Evolutionary conservation across 2,888 invertebrate genomes (phyloP), one percentile per base, ranked within the genome.

Genomic region (Lysandra bellargus): DNA sequence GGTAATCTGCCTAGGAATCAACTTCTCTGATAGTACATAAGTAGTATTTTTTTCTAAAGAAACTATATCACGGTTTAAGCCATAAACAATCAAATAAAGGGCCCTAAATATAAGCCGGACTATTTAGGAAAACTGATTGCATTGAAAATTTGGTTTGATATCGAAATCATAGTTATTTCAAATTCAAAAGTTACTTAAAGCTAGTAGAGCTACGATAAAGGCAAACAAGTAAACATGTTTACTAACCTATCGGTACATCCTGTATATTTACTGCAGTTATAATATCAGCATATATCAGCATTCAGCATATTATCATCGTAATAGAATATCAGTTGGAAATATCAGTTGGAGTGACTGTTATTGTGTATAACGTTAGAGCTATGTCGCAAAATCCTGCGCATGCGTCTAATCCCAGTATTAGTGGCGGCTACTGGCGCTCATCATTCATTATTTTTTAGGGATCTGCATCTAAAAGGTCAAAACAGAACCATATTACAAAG

Each of bases 351-450:
- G 83, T 85, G 86, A 88, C 87, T 84, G 84, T 87, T 88, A 91
- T 91, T 87, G 88, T 88, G 87, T 87, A 88, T 87, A 88, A 87
- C 87, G 85, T 92, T 91, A 92, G 89, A 88, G 85, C 88, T 85
- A 82, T 85, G 90, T 92, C 91, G 88, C 92, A 93, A 93, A 93
- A 88, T 87, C 90, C 91, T 88, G 89, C 88, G 89, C 89, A 85
- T 86, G 90, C 87, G 87, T 83, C 84, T 92, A 92, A 93, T 88
- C 90, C 87, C 79, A 53, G 82, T 84, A 88, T 92, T 90, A 91
- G 85, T 83, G 84, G 86, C 83, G 83, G 87, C 86, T 89, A 87
- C 86, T 85, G 87, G 85, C 86, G 86, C 87, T 88, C 86, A 89
- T 90, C 89, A 91, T 89, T 89, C 88, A 86, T 86, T 87, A 85